A percentile compares a stretch with the other conserved stretches of the same genome.
These are phyloP conservation scores for Ceratothoa steindachneri DNA, from an alignment of 2,888 invertebrate genomes.

Conservation along the genomic window DNA sequence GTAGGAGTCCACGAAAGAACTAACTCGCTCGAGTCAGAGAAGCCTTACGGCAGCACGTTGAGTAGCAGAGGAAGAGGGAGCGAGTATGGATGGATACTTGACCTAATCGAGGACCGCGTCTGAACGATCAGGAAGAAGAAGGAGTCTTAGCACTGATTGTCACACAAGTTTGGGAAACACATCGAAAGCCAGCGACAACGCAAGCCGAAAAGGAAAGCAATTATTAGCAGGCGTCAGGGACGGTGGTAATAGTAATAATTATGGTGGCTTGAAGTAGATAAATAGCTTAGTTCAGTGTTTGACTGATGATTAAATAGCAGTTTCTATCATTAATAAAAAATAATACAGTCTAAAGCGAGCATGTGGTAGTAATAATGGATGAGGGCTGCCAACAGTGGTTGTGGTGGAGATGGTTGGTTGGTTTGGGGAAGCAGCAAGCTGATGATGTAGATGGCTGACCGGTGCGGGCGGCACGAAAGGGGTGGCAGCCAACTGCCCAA, in stretches of 20 bases:
- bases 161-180: neutral
- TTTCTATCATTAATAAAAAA: constrained; percentile 3
- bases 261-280: constrained; percentile 10
- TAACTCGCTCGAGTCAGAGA: neutral
- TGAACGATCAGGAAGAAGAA: neutral
- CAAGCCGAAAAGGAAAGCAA: constrained; percentile 4
- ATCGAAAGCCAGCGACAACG: constrained; percentile 6
- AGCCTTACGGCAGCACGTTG: too few relatives aligned
- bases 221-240: constrained; percentile 1
- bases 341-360: constrained; percentile 7
- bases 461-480: constrained; percentile 14
- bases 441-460: constrained; percentile 10
- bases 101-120: neutral
- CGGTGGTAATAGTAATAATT: too few relatives aligned
- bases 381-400: constrained; percentile 5
- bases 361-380: constrained; percentile 10
- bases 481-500: constrained; percentile 4
- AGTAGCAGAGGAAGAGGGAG: neutral
- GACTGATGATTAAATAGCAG: neutral
- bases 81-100: neutral
- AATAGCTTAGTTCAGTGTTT: constrained; percentile 2
- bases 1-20: too few relatives aligned
- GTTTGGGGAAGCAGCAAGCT: constrained; percentile 6
- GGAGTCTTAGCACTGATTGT: neutral
- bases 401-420: constrained; percentile 4